These are phyloP conservation scores for Pseudonaja textilis DNA, from an alignment of 2,113 vertebrate genomes.

Conservation along the genomic window DNA sequence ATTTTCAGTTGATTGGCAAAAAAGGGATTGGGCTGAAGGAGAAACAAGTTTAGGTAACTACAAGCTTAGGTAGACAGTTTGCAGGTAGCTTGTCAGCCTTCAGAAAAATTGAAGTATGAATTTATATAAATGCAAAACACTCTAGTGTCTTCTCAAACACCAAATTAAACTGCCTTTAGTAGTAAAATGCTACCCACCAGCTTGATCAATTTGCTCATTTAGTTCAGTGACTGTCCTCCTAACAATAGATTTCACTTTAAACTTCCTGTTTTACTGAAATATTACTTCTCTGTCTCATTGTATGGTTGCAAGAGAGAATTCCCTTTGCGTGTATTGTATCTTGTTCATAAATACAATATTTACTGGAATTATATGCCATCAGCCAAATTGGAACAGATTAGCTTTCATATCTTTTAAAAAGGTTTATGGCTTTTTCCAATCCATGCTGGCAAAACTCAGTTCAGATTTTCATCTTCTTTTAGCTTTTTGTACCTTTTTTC, in stretches of 20 bases:
- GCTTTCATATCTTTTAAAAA: not conserved
- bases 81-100: not conserved
- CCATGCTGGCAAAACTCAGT: not conserved
- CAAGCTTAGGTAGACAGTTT: not conserved
- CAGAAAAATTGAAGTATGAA: not conserved
- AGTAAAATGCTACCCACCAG: not conserved
- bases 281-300: not conserved
- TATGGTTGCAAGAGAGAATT: not conserved
- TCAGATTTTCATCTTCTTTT: not conserved
- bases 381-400: not conserved
- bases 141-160: not conserved
- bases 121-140: not conserved
- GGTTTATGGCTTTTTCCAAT: not conserved
- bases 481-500: not conserved
- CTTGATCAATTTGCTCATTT: not conserved
- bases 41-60: not conserved
- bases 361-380: not conserved
- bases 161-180: not conserved
- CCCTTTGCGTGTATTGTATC: not conserved
- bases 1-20: not conserved
- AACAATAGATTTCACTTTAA: not conserved
- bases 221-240: not conserved
- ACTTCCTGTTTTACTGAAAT: not conserved
- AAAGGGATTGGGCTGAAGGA: not conserved
- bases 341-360: not conserved